Conservation (phyloP, 2,797 vertebrate species). For the Huso huso region DNA sequence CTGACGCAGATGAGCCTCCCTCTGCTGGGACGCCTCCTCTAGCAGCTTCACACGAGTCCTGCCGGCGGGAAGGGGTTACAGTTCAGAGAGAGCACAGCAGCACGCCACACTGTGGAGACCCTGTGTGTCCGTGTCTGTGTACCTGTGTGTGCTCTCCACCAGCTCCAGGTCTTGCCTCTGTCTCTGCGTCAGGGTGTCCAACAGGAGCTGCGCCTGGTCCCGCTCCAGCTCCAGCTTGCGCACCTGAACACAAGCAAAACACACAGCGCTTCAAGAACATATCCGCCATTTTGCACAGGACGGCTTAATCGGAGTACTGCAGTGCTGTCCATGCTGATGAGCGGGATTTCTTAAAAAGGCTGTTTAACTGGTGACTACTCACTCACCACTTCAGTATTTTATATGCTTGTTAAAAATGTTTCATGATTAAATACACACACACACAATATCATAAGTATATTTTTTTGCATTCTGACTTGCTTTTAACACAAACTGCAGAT, state of each 20-base stretch:
- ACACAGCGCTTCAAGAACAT: not conserved
- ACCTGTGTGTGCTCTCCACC: slow-evolving; percentile 73
- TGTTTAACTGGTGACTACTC: no score
- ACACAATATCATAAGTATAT: no score
- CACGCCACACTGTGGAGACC: not conserved
- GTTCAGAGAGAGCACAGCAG: not conserved
- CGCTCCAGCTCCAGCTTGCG: slow-evolving; percentile 67
- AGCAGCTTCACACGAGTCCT: slow-evolving; percentile 67
- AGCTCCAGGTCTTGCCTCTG: slow-evolving; percentile 73
- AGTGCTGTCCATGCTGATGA: no score
- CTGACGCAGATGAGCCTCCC: slow-evolving; percentile 50
- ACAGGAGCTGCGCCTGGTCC: slow-evolving; percentile 60
- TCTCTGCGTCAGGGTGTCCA: slow-evolving; percentile 65
- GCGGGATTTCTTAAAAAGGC: no score
- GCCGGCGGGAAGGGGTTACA: not conserved
- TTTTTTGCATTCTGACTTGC: no score
- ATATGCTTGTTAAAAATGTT: no score
- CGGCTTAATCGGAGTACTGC: no score
- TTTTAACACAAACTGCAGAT: no score
- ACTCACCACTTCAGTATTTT: no score
- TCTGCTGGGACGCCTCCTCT: slow-evolving; percentile 62
- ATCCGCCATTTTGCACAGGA: no score
- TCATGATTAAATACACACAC: no score
- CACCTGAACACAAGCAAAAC: slow-evolving; percentile 47
- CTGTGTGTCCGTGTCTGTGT: slow-evolving; percentile 8